Conservation (phyloP, 2,113 vertebrate species). For the Geococcyx californianus region DNA sequence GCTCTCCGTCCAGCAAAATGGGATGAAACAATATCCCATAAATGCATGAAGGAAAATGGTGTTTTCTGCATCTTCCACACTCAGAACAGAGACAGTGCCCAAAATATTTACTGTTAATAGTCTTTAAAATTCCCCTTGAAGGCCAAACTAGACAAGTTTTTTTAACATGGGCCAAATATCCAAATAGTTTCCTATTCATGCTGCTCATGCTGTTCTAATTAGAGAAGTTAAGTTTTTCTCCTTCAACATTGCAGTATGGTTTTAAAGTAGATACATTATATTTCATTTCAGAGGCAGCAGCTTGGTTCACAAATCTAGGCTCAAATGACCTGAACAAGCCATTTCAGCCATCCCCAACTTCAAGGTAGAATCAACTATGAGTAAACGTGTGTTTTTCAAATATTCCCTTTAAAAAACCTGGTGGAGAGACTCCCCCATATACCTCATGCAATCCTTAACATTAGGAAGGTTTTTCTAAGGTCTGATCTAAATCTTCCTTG, state of each 20-base stretch:
- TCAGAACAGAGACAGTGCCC: background rate
- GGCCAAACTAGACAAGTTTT: background rate
- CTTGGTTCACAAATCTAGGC: background rate
- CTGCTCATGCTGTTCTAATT: background rate
- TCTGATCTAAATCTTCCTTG: background rate
- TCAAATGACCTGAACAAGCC: background rate
- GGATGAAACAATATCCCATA: background rate
- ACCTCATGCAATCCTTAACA: background rate
- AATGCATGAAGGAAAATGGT: constrained; percentile 14
- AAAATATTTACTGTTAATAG: background rate
- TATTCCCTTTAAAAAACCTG: background rate
- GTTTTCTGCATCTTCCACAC: background rate
- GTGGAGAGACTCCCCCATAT: background rate
- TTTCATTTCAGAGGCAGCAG: constrained; percentile 16
- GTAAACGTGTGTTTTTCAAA: background rate
- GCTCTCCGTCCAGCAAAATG: constrained; percentile 18
- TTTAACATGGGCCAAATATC: background rate
- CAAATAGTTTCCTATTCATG: background rate
- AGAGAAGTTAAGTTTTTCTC: background rate
- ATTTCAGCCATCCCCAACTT: background rate
- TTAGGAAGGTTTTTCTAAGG: background rate
- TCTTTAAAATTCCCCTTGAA: background rate
- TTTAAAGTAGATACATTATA: background rate
- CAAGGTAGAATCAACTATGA: background rate
- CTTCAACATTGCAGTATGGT: background rate